Evolutionary conservation across 2,888 invertebrate species (phyloP).

Genomic region (Crepidodera aurea): DNA sequence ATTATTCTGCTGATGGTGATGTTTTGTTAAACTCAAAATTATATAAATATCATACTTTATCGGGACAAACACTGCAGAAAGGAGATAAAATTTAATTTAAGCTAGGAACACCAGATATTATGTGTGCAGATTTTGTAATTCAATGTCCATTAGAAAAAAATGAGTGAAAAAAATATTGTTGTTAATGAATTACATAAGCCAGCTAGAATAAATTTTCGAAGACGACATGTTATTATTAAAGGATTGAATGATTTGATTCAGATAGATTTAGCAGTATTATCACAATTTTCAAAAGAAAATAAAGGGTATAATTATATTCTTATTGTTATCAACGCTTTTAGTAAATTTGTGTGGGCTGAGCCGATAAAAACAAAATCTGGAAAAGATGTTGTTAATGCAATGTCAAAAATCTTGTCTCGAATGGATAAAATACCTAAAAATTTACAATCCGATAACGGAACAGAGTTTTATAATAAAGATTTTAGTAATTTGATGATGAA

Average conservation of each 20-base stretch:
- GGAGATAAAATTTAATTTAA: no score
- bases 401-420: neutral
- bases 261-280: conserved; percentile 56
- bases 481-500: conserved; percentile 43
- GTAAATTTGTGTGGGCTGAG: conserved; percentile 54
- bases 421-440: conserved; percentile 20
- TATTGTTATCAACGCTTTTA: conserved; percentile 53
- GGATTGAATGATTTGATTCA: conserved; percentile 58
- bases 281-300: conserved; percentile 47
- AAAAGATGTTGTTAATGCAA: neutral
- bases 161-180: no score
- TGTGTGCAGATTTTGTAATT: no score
- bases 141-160: no score
- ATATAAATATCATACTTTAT: no score
- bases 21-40: no score
- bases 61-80: no score
- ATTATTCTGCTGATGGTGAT: no score
- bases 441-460: conserved; percentile 41
- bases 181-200: no score
- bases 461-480: conserved; percentile 45
- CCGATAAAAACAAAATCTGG: conserved; percentile 45
- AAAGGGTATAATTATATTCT: conserved; percentile 51
- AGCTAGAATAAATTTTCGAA: conserved; percentile 54
- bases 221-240: conserved; percentile 52
- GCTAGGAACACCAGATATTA: no score